Conservation (phyloP, 1,140 invertebrate species). For the Pseudobourletiella spinata region DNA sequence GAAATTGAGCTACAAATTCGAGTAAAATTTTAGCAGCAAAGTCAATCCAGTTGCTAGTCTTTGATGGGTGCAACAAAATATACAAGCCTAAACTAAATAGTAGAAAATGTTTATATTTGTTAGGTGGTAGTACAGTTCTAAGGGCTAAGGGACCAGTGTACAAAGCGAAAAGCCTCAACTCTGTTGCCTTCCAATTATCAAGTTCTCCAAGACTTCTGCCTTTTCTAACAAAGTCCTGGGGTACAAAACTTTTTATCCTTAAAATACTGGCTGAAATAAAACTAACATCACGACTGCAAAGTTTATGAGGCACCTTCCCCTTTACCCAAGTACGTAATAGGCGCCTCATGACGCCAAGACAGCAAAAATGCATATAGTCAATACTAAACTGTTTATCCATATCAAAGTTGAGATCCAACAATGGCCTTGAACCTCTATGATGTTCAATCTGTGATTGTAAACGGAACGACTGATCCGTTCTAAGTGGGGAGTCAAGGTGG, state of each 20-base stretch:
- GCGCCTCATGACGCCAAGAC: conserved; percentile 31
- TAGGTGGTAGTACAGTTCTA: not conserved
- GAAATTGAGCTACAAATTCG: conserved; percentile 38
- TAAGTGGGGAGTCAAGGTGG: not conserved
- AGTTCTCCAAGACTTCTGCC: conserved; percentile 19
- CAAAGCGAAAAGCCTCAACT: conserved; percentile 31
- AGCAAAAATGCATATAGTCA: conserved; percentile 35
- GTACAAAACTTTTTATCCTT: conserved; percentile 3
- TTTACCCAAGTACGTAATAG: conserved; percentile 19
- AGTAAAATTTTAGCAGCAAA: conserved; percentile 37
- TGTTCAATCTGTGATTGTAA: not conserved
- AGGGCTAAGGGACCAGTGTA: conserved; percentile 30
- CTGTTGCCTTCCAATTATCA: conserved; percentile 27
- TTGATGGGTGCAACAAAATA: conserved; percentile 20
- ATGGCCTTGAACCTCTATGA: conserved; percentile 11
- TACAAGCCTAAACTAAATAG: conserved; percentile 25
- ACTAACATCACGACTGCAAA: not conserved
- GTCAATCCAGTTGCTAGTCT: conserved; percentile 6
- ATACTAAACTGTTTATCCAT: conserved; percentile 32
- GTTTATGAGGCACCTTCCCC: conserved; percentile 6
- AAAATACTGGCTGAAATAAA: conserved; percentile 19
- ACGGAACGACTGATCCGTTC: conserved; percentile 4
- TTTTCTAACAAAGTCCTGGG: conserved; percentile 32
- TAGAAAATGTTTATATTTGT: conserved; percentile 20
- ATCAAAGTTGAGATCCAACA: conserved; percentile 16